These are phyloP conservation scores for Centrocercus urophasianus DNA, from an alignment of 2,113 vertebrate species.

Conservation along the genomic window DNA sequence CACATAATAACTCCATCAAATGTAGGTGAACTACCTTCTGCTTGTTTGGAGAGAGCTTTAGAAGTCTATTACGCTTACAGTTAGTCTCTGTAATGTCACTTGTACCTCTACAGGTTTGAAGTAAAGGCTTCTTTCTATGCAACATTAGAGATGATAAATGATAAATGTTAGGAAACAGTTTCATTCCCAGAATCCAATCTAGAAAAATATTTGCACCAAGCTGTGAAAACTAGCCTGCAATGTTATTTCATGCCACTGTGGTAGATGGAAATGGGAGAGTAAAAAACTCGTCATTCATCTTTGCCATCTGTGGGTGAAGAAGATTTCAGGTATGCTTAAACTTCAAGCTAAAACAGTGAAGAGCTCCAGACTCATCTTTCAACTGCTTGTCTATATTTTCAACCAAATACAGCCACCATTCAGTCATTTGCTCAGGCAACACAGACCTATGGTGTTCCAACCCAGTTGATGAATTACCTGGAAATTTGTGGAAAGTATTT, in stretches of 20 bases:
- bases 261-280: background rate
- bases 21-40: background rate
- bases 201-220: background rate
- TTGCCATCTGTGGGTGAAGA: background rate
- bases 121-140: background rate
- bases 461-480: background rate
- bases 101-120: background rate
- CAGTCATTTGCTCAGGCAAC: background rate
- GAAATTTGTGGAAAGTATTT: background rate
- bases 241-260: background rate
- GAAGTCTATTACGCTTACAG: background rate
- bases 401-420: background rate
- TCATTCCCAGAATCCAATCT: background rate
- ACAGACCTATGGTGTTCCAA: background rate
- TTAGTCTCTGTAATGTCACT: background rate
- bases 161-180: background rate
- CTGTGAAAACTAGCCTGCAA: background rate
- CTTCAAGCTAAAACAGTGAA: background rate
- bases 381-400: background rate
- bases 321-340: background rate
- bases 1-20: background rate
- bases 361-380: background rate
- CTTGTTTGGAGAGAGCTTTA: background rate
- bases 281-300: background rate
- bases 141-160: background rate